These are phyloP conservation scores for Chrysemys picta DNA, from an alignment of 2,113 vertebrate genomes.

Conservation along the genomic window DNA sequence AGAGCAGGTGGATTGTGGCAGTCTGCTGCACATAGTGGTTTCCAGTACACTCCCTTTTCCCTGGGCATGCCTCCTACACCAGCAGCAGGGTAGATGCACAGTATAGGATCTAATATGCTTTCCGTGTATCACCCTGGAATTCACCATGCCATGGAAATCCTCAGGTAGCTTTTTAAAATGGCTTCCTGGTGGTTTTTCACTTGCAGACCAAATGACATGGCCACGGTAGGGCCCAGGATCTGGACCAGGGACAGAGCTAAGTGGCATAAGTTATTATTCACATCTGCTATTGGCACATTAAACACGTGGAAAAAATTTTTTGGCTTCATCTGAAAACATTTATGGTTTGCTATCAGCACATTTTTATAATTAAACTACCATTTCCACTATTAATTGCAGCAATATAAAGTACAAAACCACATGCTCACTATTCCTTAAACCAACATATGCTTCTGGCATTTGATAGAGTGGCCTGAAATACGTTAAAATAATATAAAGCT, in stretches of 20 bases:
- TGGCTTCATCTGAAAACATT: conserved; percentile 7
- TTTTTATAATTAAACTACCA: conserved; percentile 4
- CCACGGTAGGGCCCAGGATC: not conserved
- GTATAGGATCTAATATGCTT: not conserved
- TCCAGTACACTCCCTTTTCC: not conserved
- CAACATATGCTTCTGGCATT: not conserved
- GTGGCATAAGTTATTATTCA: not conserved
- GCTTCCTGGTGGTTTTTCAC: not conserved
- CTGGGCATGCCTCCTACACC: not conserved
- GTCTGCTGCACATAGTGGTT: not conserved
- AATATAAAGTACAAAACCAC: not conserved
- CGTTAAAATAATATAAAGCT: not conserved
- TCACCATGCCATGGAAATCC: not conserved
- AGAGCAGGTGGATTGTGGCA: not conserved
- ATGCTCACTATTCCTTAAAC: not conserved
- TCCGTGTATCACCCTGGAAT: not conserved
- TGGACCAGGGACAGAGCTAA: not conserved
- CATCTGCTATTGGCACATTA: not conserved
- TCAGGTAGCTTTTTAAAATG: not conserved
- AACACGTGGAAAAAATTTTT: not conserved
- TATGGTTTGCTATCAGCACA: not conserved
- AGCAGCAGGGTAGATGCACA: not conserved
- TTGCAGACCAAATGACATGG: not conserved
- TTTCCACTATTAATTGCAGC: not conserved
- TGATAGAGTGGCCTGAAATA: not conserved